phyloP scores from a whole-genome alignment of 2,113 vertebrate genomes.

The Geococcyx californianus region DNA sequence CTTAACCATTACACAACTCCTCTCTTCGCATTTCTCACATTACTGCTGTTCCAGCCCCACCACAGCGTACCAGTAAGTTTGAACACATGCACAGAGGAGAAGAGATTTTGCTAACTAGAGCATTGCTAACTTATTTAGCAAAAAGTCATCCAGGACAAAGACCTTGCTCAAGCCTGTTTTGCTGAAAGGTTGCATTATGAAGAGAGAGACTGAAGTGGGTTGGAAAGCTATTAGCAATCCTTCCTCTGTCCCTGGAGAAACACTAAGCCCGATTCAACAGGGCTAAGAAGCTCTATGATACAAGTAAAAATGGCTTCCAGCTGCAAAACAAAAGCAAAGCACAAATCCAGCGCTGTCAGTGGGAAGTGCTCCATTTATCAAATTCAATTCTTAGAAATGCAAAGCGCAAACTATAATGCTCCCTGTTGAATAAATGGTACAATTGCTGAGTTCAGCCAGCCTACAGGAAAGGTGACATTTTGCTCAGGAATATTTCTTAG shows the following conservation, averaged over 20 bases:
- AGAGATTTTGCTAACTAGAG: constrained; percentile 46
- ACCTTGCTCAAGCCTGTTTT: not conserved
- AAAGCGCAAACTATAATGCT: not conserved
- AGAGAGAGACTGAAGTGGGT: not conserved
- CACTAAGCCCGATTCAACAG: constrained; percentile 39
- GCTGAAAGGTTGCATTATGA: not conserved
- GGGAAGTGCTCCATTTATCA: constrained; percentile 47
- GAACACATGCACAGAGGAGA: not conserved
- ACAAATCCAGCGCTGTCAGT: not conserved
- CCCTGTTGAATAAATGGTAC: not conserved
- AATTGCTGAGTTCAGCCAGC: not conserved
- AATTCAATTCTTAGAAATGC: constrained; percentile 27
- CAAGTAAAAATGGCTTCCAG: constrained; percentile 27
- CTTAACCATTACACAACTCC: not conserved
- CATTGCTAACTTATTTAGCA: constrained; percentile 45
- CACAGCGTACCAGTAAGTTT: not conserved
- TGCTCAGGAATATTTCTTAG: not conserved
- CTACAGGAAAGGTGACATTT: not conserved
- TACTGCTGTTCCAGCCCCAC: not conserved
- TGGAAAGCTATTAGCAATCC: constrained; percentile 28
- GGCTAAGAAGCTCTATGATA: not conserved
- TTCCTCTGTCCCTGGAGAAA: constrained; percentile 20
- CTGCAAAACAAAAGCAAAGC: not conserved
- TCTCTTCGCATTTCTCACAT: not conserved
- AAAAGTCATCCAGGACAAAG: constrained; percentile 57